These are phyloP conservation scores for Mohoua ochrocephala DNA, from an alignment of 2,113 vertebrate genomes.

Conservation along the genomic window DNA sequence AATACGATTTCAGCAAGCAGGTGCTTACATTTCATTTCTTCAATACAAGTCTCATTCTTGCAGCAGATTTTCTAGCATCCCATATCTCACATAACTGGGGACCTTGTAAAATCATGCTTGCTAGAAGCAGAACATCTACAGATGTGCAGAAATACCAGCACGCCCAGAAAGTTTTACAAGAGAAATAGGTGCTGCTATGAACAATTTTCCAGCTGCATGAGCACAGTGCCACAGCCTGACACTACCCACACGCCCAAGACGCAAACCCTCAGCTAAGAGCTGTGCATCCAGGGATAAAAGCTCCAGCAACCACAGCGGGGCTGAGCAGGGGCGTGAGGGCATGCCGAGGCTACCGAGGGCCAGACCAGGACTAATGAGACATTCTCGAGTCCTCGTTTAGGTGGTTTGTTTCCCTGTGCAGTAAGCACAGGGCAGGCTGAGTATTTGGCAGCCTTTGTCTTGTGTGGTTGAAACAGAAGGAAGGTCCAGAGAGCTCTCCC, in stretches of 20 bases:
- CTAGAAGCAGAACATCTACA: slow-evolving; percentile 4
- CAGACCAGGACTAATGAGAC: not conserved
- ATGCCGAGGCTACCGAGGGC: not conserved
- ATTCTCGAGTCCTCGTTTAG: not conserved
- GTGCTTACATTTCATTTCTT: slow-evolving; percentile 44
- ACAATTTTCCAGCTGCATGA: not conserved
- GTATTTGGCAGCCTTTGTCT: not conserved
- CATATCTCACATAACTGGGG: not conserved
- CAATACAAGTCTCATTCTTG: not conserved
- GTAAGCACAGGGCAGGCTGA: not conserved
- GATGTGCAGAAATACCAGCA: slow-evolving; percentile 9
- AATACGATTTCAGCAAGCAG: slow-evolving; percentile 57
- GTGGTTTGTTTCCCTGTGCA: not conserved
- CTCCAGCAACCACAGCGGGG: not conserved
- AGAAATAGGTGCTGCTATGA: not conserved
- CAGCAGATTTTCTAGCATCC: not conserved
- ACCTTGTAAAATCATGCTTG: not conserved
- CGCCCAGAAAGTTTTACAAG: not conserved
- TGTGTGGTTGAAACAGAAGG: not conserved
- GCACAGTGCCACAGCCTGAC: not conserved
- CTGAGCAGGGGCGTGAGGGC: not conserved
- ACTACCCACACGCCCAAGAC: not conserved
- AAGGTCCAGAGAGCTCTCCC: not conserved
- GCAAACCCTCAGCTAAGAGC: not conserved
- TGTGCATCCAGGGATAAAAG: not conserved